Base-by-base conservation (phyloP, 2,797 vertebrate species). In the Tiaroga cobitis region DNA sequence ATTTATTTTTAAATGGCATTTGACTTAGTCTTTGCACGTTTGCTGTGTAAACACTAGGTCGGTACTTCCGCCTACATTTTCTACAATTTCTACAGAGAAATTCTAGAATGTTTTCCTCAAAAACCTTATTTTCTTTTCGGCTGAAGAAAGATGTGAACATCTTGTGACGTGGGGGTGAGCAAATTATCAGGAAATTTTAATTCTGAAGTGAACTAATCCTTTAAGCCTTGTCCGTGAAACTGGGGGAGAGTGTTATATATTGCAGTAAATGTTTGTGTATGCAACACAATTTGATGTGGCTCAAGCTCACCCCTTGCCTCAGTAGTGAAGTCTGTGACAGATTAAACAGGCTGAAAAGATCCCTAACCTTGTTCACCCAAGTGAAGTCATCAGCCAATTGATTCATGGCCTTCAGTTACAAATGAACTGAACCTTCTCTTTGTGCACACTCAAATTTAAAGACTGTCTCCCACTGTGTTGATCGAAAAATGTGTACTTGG, bases 361-460 rank as follows among this genome's bases (percentile, higher is more conserved):
- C n/a, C 39, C 4, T 21, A 73, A 73, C 37, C 16, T 24, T 29
- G 54, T 56, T 61, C 34, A 26, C 2, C 54, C 8, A 9, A 43
- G 16, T 63, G 61, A 79, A 63, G 16, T 10, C 75, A 61, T 79
- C 59, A 79, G n/a, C 26, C 77, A 79, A 46, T 46, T 56, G 76
- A 39, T 79, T 46, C 26, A 61, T 37, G 13, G 41, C 29, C 24
- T 34, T 63, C 29, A 32, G 9, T 18, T 24, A 34, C 49, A 73
- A 59, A 56, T 6, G 3, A 82, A 49, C 29, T 4, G 6, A 63
- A 79, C 18, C 26, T 79, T 29, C 10, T 4, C n/a, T 65, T 79
- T 43, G 6, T 61, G 29, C 56, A 74, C 19, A 73, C 51, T 8
- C 8, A 8, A 8, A 49, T 73, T 63, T 82, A 46, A 74, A 32